Conservation (phyloP, 2,888 invertebrate species). For the Ennomos fuscantarius region DNA sequence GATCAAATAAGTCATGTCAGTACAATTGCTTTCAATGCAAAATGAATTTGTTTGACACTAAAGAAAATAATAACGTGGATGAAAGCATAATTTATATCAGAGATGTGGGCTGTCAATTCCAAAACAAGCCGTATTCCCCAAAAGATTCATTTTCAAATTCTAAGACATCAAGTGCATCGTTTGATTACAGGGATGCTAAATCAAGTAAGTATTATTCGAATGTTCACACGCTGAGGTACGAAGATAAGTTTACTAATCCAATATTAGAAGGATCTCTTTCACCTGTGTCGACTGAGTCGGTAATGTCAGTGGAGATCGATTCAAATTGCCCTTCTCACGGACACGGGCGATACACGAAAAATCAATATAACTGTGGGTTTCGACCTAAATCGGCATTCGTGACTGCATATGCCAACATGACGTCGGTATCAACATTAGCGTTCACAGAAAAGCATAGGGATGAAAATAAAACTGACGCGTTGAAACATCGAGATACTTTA, state of each 20-base stretch:
- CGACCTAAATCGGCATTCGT: conserved; percentile 28
- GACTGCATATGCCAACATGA: conserved; percentile 23
- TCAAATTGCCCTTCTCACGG: conserved; percentile 59
- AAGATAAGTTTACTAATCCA: conserved; percentile 65
- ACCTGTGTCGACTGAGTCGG: conserved; percentile 47
- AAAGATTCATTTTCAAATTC: conserved; percentile 50
- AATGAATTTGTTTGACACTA: conserved; percentile 30
- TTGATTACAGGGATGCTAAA: conserved; percentile 53
- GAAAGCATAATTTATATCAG: conserved; percentile 66
- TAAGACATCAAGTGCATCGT: conserved; percentile 59
- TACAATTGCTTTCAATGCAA: conserved; percentile 52
- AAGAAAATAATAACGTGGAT: conserved; percentile 49
- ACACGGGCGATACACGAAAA: conserved; percentile 28
- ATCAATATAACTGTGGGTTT: conserved; percentile 25
- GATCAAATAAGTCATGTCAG: conserved; percentile 70
- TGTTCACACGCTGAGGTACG: conserved; percentile 60
- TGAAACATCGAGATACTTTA: conserved; percentile 34
- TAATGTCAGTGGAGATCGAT: conserved; percentile 53
- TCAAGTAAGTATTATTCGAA: conserved; percentile 54
- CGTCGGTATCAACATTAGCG: conserved; percentile 23
- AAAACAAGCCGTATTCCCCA: conserved; percentile 51
- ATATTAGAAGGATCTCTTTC: conserved; percentile 50
- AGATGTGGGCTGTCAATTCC: conserved; percentile 77
- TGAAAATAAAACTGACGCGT: conserved; percentile 16
- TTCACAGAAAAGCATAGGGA: conserved; percentile 19